These are phyloP conservation scores for Drosophila hawaiiensis DNA, from an alignment of 2,888 invertebrate genomes.

Conservation along the genomic window DNA sequence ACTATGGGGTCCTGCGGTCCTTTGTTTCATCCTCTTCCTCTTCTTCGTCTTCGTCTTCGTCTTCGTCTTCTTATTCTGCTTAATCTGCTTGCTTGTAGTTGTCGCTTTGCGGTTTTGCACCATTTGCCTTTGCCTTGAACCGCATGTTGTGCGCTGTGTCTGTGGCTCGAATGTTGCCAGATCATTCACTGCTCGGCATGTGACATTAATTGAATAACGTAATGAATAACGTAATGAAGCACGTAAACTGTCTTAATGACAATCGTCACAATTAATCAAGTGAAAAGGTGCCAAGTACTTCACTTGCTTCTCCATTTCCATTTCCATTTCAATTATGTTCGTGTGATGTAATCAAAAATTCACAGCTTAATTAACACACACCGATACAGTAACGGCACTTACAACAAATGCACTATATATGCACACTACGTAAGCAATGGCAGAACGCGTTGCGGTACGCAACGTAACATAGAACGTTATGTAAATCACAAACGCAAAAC, in stretches of 20 bases:
- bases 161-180: not conserved
- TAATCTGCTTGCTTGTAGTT: constrained; percentile 4
- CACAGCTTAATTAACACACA: not conserved
- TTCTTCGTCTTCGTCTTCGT: not conserved
- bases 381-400: constrained; percentile 1
- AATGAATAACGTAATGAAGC: constrained; percentile 54
- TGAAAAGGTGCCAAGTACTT: constrained; percentile 21
- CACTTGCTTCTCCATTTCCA: not conserved
- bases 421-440: not conserved
- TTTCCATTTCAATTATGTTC: constrained; percentile 14
- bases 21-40: not conserved
- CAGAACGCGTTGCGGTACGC: not conserved
- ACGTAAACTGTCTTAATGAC: constrained; percentile 56
- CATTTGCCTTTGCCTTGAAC: constrained; percentile 33
- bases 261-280: constrained; percentile 51
- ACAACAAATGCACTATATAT: not conserved
- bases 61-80: not conserved
- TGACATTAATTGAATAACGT: constrained; percentile 64
- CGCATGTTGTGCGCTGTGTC: not conserved
- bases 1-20: not conserved
- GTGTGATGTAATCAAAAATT: constrained; percentile 15
- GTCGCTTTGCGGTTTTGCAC: constrained; percentile 43
- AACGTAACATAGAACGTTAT: not conserved
- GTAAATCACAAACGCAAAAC: not conserved
- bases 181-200: constrained; percentile 40